Percentiles rank a stretch among this genome's conserved stretches.
Conservation (phyloP, 2,113 vertebrate genomes). For the Perca schrenkii region DNA sequence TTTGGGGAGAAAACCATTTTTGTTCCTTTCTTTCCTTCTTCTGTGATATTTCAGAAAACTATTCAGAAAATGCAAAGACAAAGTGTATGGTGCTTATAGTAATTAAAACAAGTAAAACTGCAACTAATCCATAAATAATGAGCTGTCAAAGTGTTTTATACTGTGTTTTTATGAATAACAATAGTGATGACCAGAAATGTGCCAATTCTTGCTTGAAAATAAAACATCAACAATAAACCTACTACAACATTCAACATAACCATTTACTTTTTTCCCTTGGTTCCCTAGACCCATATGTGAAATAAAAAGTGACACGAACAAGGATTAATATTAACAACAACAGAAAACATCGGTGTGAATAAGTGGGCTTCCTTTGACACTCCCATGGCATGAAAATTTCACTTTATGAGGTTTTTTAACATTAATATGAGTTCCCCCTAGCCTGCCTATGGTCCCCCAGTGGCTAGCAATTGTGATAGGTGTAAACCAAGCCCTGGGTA, state of each 20-base stretch:
- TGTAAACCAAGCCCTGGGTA: no score
- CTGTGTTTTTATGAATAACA: background rate
- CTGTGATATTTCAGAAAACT: background rate
- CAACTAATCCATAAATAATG: background rate
- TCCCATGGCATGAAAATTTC: background rate
- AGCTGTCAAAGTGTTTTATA: background rate
- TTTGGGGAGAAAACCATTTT: no score
- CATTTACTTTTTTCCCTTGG: background rate
- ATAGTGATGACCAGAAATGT: background rate
- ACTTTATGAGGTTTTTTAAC: no score
- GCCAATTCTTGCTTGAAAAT: background rate
- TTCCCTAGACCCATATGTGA: background rate
- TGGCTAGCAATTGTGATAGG: no score
- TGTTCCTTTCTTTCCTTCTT: background rate
- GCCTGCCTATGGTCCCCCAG: no score
- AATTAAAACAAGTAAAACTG: background rate
- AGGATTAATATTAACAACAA: conserved; percentile 8
- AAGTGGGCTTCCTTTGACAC: background rate
- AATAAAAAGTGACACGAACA: background rate
- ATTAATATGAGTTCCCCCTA: no score
- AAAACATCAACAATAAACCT: background rate
- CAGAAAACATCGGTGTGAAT: conserved; percentile 23
- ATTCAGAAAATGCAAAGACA: background rate
- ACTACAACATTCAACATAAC: background rate
- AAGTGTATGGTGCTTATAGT: background rate